phyloP scores from a whole-genome alignment of 1,140 invertebrate species.

The Melitaea cinxia region DNA sequence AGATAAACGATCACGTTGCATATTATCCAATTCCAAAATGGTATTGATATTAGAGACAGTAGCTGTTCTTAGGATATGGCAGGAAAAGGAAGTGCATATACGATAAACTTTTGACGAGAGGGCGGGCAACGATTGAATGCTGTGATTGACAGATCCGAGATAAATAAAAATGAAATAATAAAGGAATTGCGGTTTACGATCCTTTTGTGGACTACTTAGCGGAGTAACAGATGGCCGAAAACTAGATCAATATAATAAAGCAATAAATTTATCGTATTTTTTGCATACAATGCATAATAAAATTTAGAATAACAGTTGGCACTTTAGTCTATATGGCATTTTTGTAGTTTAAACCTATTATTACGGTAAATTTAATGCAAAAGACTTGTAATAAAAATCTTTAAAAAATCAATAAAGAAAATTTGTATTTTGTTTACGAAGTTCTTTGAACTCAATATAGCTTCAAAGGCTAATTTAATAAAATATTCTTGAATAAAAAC shows the following conservation, averaged over 20 bases:
- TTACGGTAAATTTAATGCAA: no score
- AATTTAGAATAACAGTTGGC: no score
- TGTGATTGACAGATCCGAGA: constrained; percentile 63
- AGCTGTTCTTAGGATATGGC: constrained; percentile 31
- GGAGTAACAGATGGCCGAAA: constrained; percentile 23
- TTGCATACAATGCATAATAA: no score
- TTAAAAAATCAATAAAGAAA: no score
- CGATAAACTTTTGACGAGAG: constrained; percentile 49
- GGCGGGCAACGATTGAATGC: constrained; percentile 57
- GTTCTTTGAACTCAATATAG: background rate
- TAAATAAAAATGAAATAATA: constrained; percentile 40
- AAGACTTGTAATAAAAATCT: no score
- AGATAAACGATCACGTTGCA: no score
- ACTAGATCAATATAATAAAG: constrained; percentile 7
- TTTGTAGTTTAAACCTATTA: no score
- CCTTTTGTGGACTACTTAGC: constrained; percentile 17
- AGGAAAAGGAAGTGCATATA: constrained; percentile 42
- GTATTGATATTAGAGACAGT: background rate
- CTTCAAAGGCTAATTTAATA: background rate
- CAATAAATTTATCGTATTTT: constrained; percentile 1
- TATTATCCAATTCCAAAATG: no score
- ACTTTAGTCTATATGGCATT: no score
- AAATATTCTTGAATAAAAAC: constrained; percentile 4
- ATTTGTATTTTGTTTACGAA: no score
- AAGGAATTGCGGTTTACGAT: constrained; percentile 29